Conservation (phyloP, 2,797 vertebrate genomes). For the Pseudomugil gertrudae region DNA sequence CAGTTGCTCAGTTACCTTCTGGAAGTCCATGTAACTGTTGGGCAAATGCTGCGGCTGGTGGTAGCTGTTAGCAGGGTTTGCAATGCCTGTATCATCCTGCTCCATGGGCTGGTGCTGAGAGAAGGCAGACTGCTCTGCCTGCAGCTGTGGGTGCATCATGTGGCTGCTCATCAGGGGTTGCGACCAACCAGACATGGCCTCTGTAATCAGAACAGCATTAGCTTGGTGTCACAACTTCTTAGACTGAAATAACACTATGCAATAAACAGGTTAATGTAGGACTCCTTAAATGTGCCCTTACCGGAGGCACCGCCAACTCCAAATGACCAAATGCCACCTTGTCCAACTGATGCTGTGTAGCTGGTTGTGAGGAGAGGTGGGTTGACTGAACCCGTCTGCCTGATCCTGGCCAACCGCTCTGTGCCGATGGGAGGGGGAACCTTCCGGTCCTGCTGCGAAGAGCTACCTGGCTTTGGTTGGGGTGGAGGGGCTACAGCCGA, state of each 20-base stretch:
- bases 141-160: slow-evolving; percentile 92
- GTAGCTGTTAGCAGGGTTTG: slow-evolving; percentile 96
- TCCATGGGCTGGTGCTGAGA: slow-evolving; percentile 99
- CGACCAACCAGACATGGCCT: slow-evolving; percentile 97
- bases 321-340: slow-evolving; percentile 98
- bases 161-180: slow-evolving; percentile 96
- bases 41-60: slow-evolving; percentile 93
- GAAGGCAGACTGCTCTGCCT: slow-evolving; percentile 91
- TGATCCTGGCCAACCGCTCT: slow-evolving; percentile 93
- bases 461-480: slow-evolving; percentile 88
- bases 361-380: slow-evolving; percentile 92
- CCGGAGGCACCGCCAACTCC: slow-evolving; percentile 95
- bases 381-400: slow-evolving; percentile 93
- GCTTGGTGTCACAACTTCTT: neutral
- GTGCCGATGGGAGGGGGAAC: slow-evolving; percentile 97
- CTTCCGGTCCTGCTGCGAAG: slow-evolving; percentile 91
- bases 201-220: slow-evolving; percentile 68
- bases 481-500: slow-evolving; percentile 88
- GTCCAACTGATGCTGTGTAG: slow-evolving; percentile 94
- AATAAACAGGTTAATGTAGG: neutral
- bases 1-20: slow-evolving; percentile 83
- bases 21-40: slow-evolving; percentile 97
- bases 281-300: slow-evolving; percentile 59
- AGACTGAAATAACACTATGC: neutral
- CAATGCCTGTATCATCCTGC: slow-evolving; percentile 97